Conservation (phyloP, 2,113 vertebrate species). For the Lamprotornis superbus region DNA sequence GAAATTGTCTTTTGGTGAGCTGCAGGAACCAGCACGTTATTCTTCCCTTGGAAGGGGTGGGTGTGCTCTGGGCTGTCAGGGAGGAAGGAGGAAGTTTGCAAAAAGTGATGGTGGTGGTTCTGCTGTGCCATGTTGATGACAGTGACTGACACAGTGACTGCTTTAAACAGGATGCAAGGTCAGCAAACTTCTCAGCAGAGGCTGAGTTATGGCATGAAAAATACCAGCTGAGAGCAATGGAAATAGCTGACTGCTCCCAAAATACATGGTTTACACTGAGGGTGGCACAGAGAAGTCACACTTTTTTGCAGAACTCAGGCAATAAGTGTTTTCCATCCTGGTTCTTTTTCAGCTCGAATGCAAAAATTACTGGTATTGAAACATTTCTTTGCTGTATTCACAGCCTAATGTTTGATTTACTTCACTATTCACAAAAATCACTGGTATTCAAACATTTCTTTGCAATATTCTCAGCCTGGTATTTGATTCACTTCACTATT, state of each 20-base stretch:
- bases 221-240: not conserved
- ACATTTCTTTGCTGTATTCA: not conserved
- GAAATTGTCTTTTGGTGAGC: not conserved
- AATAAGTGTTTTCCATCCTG: not conserved
- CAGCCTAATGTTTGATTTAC: not conserved
- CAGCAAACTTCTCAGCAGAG: not conserved
- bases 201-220: not conserved
- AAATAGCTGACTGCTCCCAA: not conserved
- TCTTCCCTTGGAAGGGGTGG: not conserved
- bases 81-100: not conserved
- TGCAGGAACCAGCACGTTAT: not conserved
- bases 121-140: accelerated
- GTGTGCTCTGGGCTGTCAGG: not conserved
- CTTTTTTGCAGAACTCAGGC: not conserved
- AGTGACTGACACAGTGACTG: accelerated
- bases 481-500: not conserved
- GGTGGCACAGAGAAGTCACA: not conserved
- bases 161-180: not conserved
- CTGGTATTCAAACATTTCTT: not conserved
- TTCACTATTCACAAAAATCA: not conserved
- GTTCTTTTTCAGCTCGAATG: not conserved
- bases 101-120: not conserved
- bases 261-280: not conserved
- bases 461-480: not conserved
- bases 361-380: not conserved